Evolutionary conservation across 2,113 vertebrate genomes (phyloP).

Genomic region (Scophthalmus maximus): DNA sequence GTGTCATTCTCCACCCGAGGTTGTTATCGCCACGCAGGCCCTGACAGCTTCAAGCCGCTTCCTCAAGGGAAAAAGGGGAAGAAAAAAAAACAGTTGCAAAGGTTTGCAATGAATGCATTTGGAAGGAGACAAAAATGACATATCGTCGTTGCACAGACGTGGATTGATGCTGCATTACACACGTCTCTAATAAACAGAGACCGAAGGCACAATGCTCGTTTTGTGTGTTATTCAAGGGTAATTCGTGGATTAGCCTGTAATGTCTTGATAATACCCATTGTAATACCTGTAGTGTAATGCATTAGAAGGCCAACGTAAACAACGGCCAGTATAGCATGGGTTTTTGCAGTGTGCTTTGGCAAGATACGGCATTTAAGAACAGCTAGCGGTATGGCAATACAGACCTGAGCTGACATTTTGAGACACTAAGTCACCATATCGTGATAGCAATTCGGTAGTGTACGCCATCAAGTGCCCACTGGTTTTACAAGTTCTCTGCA

Average conservation of each 20-base stretch:
- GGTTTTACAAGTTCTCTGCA: not conserved
- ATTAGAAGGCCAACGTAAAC: slow-evolving; percentile 44
- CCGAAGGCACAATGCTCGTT: slow-evolving; percentile 56
- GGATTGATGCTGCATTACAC: slow-evolving; percentile 66
- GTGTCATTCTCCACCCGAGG: slow-evolving; percentile 89
- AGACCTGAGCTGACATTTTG: not conserved
- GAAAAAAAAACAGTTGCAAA: slow-evolving; percentile 59
- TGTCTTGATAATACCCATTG: slow-evolving; percentile 53
- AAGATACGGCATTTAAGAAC: not conserved
- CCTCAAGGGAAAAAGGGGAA: slow-evolving; percentile 54
- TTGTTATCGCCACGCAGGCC: slow-evolving; percentile 87
- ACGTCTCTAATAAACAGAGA: slow-evolving; percentile 67
- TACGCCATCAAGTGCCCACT: not conserved
- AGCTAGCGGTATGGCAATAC: no score
- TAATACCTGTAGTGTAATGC: slow-evolving; percentile 42
- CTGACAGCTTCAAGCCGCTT: slow-evolving; percentile 89
- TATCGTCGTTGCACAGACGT: slow-evolving; percentile 71
- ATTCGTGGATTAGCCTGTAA: slow-evolving; percentile 76
- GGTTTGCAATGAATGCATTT: slow-evolving; percentile 65
- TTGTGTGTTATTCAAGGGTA: slow-evolving; percentile 59
- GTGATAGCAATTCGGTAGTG: not conserved
- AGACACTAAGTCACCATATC: not conserved
- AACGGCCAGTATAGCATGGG: slow-evolving; percentile 5
- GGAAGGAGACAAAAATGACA: slow-evolving; percentile 71
- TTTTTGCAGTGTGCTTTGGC: not conserved